Evolutionary conservation across 1,140 invertebrate genomes (phyloP).

Genomic region (Rhagoletis zephyria): DNA sequence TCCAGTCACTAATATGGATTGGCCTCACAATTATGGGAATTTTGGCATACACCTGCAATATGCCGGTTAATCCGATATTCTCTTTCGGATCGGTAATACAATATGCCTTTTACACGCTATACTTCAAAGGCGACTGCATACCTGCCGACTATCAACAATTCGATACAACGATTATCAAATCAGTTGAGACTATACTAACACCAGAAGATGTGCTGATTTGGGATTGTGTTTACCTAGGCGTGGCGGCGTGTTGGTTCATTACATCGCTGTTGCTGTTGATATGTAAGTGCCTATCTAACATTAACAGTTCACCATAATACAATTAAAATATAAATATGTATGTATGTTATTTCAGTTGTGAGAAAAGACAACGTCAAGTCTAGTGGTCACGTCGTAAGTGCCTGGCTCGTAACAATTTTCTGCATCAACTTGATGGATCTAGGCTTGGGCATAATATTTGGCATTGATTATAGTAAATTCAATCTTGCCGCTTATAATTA

Average conservation of each 20-base stretch:
- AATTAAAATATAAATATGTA: too few relatives aligned
- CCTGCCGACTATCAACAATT: constrained; percentile 60
- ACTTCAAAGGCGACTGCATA: constrained; percentile 63
- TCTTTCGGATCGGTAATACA: constrained; percentile 62
- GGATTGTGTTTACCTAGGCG: constrained; percentile 66
- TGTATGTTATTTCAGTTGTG: constrained; percentile 57
- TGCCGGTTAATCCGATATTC: constrained; percentile 60
- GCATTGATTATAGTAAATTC: constrained; percentile 66
- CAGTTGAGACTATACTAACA: constrained; percentile 63
- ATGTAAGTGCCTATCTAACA: constrained; percentile 64
- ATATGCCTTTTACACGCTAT: constrained; percentile 64
- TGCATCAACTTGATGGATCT: constrained; percentile 69
- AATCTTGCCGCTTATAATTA: constrained; percentile 56
- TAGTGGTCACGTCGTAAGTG: constrained; percentile 60
- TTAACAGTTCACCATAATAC: too few relatives aligned
- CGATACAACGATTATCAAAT: constrained; percentile 55
- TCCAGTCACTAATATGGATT: constrained; percentile 67
- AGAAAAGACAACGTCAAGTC: constrained; percentile 62
- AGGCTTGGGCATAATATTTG: constrained; percentile 68
- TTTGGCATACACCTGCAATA: constrained; percentile 64
- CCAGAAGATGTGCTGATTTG: constrained; percentile 64
- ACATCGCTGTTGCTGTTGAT: constrained; percentile 63
- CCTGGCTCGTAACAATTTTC: constrained; percentile 65
- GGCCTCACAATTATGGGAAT: constrained; percentile 67
- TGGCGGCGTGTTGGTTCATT: constrained; percentile 66